Percentiles rank a stretch among this genome's conserved stretches.
These are phyloP conservation scores for Chaetorhynchus papuensis DNA, from an alignment of 2,113 vertebrate genomes.

Conservation along the genomic window DNA sequence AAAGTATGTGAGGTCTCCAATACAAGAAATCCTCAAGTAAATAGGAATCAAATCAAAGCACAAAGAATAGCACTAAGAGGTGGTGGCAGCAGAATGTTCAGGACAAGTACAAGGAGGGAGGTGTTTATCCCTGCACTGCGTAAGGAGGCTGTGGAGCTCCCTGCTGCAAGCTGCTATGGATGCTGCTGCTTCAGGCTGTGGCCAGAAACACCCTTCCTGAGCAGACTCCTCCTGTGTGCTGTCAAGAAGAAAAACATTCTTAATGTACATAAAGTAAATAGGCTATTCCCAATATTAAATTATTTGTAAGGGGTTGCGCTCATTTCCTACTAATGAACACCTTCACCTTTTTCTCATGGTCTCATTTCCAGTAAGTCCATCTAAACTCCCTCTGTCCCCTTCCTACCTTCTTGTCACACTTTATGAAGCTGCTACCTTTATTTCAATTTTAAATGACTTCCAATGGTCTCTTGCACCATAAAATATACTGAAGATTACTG, in stretches of 20 bases:
- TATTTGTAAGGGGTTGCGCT: not conserved
- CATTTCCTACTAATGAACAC: not conserved
- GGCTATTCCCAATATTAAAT: not conserved
- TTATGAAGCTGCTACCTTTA: not conserved
- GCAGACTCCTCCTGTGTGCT: not conserved
- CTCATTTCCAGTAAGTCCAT: rapidly evolving
- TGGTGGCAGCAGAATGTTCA: not conserved
- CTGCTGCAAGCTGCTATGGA: not conserved
- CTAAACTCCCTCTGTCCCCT: not conserved
- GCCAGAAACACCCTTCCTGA: not conserved
- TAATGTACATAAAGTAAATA: not conserved
- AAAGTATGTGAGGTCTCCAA: not conserved
- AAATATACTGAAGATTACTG: not conserved
- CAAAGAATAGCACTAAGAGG: not conserved
- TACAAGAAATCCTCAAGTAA: not conserved
- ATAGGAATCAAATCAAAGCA: not conserved
- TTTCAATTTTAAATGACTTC: not conserved
- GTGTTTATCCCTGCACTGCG: not conserved
- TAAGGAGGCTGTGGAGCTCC: not conserved
- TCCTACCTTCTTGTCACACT: not conserved
- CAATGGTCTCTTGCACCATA: not conserved
- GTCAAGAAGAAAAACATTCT: not conserved
- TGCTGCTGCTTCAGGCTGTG: not conserved
- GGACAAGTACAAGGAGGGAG: not conserved
- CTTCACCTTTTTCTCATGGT: not conserved